These are phyloP conservation scores for Heliconius melpomene DNA, from an alignment of 1,140 invertebrate genomes.

Conservation along the genomic window DNA sequence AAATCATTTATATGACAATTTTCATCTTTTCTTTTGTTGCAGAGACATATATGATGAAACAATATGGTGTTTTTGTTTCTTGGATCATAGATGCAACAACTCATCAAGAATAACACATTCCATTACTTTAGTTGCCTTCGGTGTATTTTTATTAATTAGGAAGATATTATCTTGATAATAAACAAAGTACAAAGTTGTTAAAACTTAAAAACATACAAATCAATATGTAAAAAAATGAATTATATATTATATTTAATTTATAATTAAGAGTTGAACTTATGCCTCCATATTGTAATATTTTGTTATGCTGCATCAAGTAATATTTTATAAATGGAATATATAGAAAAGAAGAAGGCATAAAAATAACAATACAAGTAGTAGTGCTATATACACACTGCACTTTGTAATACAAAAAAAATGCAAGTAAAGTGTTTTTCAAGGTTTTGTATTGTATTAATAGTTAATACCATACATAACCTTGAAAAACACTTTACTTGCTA, in stretches of 20 bases:
- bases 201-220: background rate
- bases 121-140: conserved; percentile 50
- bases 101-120: conserved; percentile 51
- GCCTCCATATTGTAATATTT: too few species aligned
- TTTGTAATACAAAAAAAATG: too few species aligned
- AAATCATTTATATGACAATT: background rate
- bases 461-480: too few species aligned
- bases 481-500: too few species aligned
- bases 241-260: background rate
- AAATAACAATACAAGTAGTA: too few species aligned
- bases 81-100: conserved; percentile 93
- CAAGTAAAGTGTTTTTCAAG: too few species aligned
- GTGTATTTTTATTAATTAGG: conserved; percentile 39
- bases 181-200: background rate
- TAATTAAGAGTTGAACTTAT: too few species aligned
- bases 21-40: conserved; percentile 66
- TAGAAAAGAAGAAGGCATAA: too few species aligned
- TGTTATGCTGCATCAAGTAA: too few species aligned
- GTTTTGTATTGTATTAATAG: too few species aligned
- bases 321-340: too few species aligned
- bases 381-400: too few species aligned
- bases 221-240: background rate
- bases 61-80: conserved; percentile 95
- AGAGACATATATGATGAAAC: conserved; percentile 92
- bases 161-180: conserved; percentile 43